These are phyloP conservation scores for Platorchestia sp. DNA, from an alignment of 1,140 invertebrate genomes.

Conservation along the genomic window DNA sequence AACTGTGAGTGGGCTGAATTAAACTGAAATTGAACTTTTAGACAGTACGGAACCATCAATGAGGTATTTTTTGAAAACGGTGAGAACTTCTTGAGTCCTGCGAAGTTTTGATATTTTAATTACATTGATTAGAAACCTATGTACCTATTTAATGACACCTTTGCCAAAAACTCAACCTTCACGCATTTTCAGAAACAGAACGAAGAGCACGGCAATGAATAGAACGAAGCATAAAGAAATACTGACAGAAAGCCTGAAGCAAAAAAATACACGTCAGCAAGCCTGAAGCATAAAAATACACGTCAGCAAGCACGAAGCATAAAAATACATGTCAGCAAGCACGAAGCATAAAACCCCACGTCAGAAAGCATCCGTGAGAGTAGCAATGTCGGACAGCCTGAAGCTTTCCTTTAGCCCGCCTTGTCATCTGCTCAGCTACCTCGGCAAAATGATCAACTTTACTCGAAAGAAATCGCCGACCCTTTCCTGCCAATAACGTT, in stretches of 20 bases:
- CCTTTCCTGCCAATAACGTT: slow-evolving; percentile 42
- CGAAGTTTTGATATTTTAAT: neutral
- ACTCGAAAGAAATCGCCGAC: slow-evolving; percentile 34
- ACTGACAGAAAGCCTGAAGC: no score
- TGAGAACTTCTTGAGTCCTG: no score
- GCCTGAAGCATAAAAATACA: neutral
- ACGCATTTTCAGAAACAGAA: neutral
- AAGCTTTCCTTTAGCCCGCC: neutral
- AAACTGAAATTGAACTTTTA: neutral
- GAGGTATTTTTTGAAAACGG: no score
- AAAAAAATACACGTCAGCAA: no score
- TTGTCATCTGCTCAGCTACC: neutral
- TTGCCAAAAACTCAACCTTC: neutral
- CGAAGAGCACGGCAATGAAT: neutral
- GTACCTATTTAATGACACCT: neutral
- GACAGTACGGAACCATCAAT: no score
- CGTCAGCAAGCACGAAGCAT: no score
- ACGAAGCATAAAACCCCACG: neutral
- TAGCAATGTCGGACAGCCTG: neutral
- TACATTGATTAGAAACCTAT: neutral
- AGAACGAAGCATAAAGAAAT: neutral
- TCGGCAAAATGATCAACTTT: slow-evolving; percentile 25
- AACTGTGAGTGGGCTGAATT: neutral
- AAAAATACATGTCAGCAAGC: no score
- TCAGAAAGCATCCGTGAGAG: neutral